Evolutionary conservation across 1,140 invertebrate species (phyloP).

Genomic region (Microplitis mediator): DNA sequence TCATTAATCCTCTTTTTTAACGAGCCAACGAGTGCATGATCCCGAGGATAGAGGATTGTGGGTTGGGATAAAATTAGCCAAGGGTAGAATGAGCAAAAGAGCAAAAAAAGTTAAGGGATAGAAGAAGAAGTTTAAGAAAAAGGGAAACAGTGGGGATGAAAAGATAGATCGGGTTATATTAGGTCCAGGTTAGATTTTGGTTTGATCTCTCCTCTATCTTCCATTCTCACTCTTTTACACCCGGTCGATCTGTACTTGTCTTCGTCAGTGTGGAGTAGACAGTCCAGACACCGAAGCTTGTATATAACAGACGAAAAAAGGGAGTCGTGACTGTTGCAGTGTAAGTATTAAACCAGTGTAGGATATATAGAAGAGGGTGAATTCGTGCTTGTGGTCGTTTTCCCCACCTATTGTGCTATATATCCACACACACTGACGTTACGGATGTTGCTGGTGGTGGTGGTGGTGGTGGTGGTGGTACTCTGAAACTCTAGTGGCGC

Average conservation of each 20-base stretch:
- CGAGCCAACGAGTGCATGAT: slow-evolving; percentile 7
- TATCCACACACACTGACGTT: neutral
- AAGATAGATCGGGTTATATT: slow-evolving; percentile 9
- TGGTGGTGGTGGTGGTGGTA: too few species aligned
- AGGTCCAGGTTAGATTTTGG: slow-evolving; percentile 8
- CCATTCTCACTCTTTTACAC: neutral
- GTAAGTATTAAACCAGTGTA: neutral
- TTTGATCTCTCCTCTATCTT: neutral
- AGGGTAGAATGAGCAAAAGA: slow-evolving; percentile 25
- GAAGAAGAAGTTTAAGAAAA: slow-evolving; percentile 20
- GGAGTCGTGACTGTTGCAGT: slow-evolving; percentile 1
- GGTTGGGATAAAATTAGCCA: slow-evolving; percentile 13
- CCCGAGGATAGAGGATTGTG: slow-evolving; percentile 7
- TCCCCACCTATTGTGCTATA: slow-evolving; percentile 25
- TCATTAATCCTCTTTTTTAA: slow-evolving; percentile 18
- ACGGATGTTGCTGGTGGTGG: too few species aligned
- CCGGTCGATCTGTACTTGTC: neutral
- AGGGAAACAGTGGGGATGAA: slow-evolving; percentile 17
- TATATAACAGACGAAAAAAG: neutral
- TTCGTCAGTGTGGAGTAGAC: neutral
- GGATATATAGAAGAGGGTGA: neutral
- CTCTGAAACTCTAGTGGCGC: slow-evolving; percentile 4
- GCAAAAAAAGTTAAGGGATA: neutral
- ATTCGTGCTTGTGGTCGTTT: slow-evolving; percentile 6
- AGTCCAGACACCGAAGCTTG: too few species aligned